Base-by-base conservation (phyloP, 1,140 invertebrate genomes). In the Catajapyx aquilonaris region DNA sequence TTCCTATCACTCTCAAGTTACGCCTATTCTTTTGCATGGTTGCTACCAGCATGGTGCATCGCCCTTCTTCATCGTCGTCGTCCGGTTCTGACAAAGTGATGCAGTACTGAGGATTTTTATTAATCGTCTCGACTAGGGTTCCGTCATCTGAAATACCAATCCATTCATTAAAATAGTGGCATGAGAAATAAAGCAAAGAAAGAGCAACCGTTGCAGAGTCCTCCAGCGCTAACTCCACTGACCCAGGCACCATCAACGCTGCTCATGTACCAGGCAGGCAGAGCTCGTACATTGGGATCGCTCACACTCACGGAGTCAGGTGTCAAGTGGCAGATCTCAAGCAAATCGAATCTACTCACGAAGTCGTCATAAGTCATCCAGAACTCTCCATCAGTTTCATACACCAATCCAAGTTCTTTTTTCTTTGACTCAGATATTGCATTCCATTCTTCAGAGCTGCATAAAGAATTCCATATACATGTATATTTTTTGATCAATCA, bases 351-450 rank as follows among this genome's bases (percentile, higher is more conserved):
- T 20, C 48, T 28, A 9, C 41, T 37, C 9, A 13, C 28, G 23
- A 50, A 50, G 42, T 50, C 48, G 20, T 45, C 22, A 33, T 47
- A 55, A 10, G 47, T 46, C 53, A 57, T 59, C 72, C 71, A 75
- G 50, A 75, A 75, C 54, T 75, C 72, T 40, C 72, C 72, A 53
- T 75, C 72, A 42, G 66, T 55, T 19, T 61, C 61, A 46, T 71
- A 68, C 11, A 52, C 60, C 10, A 75, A 51, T 4, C 65, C 65
- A 17, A 75, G 46, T 34, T 56, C 48, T 43, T 61, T 38, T 41
- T 61, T 68, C 40, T 72, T 61, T 11, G 60, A 57, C 3, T 60
- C 53, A n/a, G 59, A 46, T 30, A 76, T 60, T 16, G 56, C 54
- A 16, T 54, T 48, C 72, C 72, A 76, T 51, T 72, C 69, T 38